phyloP scores from a whole-genome alignment of 2,113 vertebrate genomes.

The Albula goreensis region DNA sequence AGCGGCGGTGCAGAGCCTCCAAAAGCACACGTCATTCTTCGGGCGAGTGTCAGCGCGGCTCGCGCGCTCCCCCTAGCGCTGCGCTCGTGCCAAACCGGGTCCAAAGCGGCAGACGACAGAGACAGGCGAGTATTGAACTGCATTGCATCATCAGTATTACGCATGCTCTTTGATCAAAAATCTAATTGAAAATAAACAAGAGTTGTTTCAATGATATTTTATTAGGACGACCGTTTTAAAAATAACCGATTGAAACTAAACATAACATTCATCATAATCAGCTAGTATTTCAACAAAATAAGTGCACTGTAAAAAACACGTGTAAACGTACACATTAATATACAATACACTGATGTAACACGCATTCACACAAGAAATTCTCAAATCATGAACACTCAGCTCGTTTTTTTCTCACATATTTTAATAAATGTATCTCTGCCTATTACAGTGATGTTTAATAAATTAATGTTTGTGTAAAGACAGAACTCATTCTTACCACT shows the following conservation, averaged over 20 bases:
- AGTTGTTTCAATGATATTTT: conserved; percentile 1
- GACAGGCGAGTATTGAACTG: neutral
- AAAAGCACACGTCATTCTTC: neutral
- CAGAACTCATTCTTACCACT: neutral
- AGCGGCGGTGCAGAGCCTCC: neutral
- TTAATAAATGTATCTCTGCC: neutral
- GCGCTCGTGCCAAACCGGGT: neutral
- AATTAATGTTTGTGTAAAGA: neutral
- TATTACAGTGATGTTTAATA: neutral
- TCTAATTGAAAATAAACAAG: neutral
- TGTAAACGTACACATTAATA: conserved; percentile 6
- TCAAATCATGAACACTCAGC: neutral
- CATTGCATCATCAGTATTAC: neutral
- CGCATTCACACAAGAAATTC: neutral
- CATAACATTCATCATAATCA: conserved; percentile 11
- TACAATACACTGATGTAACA: neutral
- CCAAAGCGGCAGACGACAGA: neutral
- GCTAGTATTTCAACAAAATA: neutral
- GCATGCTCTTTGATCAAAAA: neutral
- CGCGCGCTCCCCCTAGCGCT: neutral
- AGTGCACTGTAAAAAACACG: neutral
- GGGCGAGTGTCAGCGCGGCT: neutral
- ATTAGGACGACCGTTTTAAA: neutral
- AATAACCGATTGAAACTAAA: neutral
- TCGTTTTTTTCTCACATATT: neutral